phyloP scores from a whole-genome alignment of 2,797 vertebrate species.

The Heterohyrax brucei region DNA sequence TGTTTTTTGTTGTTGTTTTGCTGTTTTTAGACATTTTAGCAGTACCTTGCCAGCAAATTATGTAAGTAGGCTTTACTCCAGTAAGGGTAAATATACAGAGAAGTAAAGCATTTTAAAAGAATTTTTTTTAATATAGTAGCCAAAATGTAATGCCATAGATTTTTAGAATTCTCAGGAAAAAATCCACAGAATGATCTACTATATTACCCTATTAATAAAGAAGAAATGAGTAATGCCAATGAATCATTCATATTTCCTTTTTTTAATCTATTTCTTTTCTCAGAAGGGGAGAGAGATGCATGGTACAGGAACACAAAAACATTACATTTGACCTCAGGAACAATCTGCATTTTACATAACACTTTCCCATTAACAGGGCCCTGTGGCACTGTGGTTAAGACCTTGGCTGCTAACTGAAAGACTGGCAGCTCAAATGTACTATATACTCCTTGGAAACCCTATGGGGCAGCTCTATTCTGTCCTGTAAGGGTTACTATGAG shows the following conservation, averaged over 20 bases:
- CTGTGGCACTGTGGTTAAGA: no score
- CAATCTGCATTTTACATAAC: no score
- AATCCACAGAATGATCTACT: conserved; percentile 28
- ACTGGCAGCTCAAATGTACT: no score
- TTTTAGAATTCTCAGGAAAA: conserved; percentile 14
- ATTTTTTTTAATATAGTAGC: neutral
- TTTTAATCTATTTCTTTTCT: neutral
- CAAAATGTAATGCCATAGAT: neutral
- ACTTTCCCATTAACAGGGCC: no score
- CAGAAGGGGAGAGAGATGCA: neutral
- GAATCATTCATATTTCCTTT: neutral
- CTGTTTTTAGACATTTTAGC: neutral
- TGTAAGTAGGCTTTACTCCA: neutral
- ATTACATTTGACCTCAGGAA: no score
- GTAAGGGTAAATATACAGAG: conserved; percentile 19
- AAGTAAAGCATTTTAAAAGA: neutral
- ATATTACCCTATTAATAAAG: neutral
- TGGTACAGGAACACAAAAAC: neutral
- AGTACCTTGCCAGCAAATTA: conserved; percentile 29
- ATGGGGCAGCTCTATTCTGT: no score
- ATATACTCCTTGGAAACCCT: no score
- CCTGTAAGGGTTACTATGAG: no score
- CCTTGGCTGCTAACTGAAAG: no score
- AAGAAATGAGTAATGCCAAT: neutral
- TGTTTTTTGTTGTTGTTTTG: neutral